phyloP scores from a whole-genome alignment of 2,888 invertebrate species.

The Idaea dimidiata region DNA sequence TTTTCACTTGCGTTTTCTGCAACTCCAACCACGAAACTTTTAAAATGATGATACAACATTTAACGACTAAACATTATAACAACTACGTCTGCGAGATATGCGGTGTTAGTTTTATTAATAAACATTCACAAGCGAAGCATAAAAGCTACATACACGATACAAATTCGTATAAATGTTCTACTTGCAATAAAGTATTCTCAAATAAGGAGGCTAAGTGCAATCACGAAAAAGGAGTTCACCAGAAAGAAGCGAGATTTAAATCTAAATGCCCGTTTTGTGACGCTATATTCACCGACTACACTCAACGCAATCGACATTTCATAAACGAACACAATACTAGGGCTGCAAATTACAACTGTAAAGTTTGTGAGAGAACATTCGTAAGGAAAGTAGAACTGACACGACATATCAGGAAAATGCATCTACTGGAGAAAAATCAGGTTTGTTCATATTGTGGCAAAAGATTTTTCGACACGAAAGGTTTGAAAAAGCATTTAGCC shows the following conservation, averaged over 20 bases:
- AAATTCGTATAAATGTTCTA: constrained; percentile 42
- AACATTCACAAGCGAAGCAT: constrained; percentile 59
- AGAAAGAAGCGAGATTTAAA: constrained; percentile 40
- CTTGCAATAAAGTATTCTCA: constrained; percentile 53
- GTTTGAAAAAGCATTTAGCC: too few relatives aligned
- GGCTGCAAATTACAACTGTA: constrained; percentile 55
- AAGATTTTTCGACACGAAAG: too few relatives aligned
- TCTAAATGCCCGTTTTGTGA: constrained; percentile 64
- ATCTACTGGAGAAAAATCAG: constrained; percentile 52
- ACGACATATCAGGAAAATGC: constrained; percentile 58
- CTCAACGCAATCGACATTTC: constrained; percentile 59
- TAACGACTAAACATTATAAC: constrained; percentile 61
- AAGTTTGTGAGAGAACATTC: constrained; percentile 54
- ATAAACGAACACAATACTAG: constrained; percentile 53
- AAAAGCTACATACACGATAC: constrained; percentile 50
- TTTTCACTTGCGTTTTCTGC: constrained; percentile 56
- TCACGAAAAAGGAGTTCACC: constrained; percentile 57
- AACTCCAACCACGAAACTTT: constrained; percentile 61
- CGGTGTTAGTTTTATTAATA: constrained; percentile 62
- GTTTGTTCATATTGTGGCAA: constrained; percentile 29
- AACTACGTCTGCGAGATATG: constrained; percentile 70
- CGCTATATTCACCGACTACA: constrained; percentile 59
- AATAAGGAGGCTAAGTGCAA: constrained; percentile 53
- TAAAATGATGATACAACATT: constrained; percentile 62
- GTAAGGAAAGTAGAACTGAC: constrained; percentile 52